A percentile compares a stretch with the other conserved stretches of the same genome.
phyloP scores from a whole-genome alignment of 2,797 vertebrate genomes.

The Argyrosomus regius region DNA sequence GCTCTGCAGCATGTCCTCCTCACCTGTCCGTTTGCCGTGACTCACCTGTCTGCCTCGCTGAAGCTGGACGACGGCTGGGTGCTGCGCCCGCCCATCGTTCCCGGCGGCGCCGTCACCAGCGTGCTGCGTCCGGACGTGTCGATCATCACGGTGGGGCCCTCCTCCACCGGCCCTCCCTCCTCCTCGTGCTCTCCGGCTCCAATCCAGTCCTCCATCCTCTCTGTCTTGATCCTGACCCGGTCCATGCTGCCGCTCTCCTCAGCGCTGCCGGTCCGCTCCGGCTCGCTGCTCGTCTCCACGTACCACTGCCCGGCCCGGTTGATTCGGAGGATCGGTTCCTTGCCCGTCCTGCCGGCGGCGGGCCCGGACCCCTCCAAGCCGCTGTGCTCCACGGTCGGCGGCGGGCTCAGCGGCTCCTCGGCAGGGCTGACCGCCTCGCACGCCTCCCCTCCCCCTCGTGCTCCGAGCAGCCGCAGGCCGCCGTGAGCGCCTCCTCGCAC shows the following conservation, averaged over 20 bases:
- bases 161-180: constrained; percentile 91
- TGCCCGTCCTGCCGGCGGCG: constrained; percentile 86
- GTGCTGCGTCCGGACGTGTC: constrained; percentile 93
- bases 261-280: constrained; percentile 83
- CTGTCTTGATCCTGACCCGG: constrained; percentile 93
- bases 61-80: constrained; percentile 92
- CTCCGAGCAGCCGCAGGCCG: constrained; percentile 81
- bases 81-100: constrained; percentile 86
- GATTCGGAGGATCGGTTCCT: constrained; percentile 94
- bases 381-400: constrained; percentile 90
- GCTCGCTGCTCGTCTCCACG: constrained; percentile 88
- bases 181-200: constrained; percentile 90
- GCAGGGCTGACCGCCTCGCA: constrained; percentile 88
- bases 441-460: constrained; percentile 75
- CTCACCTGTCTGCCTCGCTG: constrained; percentile 94
- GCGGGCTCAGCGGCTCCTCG: constrained; percentile 92
- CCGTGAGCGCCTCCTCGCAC: constrained; percentile 56
- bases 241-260: constrained; percentile 88
- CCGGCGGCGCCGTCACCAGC: constrained; percentile 82
- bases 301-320: constrained; percentile 98
- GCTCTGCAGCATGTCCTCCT: neutral
- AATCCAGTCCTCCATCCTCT: constrained; percentile 95
- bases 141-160: constrained; percentile 93
- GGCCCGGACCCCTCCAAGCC: constrained; percentile 82
- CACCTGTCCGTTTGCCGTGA: constrained; percentile 91